These are phyloP conservation scores for Antechinus flavipes DNA, from an alignment of 2,113 vertebrate species.

Conservation along the genomic window DNA sequence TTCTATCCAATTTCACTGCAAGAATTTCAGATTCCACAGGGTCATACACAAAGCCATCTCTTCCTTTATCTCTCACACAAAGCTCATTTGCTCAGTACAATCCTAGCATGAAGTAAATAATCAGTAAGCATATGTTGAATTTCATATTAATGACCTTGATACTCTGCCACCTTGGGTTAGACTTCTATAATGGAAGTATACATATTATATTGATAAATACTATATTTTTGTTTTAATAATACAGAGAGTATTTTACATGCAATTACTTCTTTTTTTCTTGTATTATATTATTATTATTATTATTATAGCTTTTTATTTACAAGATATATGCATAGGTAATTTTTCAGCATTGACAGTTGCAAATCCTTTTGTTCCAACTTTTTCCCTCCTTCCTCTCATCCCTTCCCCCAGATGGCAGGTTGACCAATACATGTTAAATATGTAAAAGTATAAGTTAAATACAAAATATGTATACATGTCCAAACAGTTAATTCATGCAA, in stretches of 20 bases:
- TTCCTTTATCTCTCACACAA: background rate
- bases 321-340: no score
- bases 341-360: no score
- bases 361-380: no score
- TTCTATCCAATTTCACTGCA: background rate
- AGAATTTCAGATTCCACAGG: background rate
- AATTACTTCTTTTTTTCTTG: background rate
- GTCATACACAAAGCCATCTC: background rate
- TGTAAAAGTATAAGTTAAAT: no score
- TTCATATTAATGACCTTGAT: background rate
- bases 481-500: background rate
- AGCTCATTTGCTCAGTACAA: background rate
- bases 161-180: background rate
- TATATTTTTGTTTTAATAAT: background rate
- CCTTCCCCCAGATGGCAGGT: no score
- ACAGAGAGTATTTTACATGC: background rate
- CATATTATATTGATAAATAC: background rate
- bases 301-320: no score
- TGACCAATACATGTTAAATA: no score
- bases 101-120: background rate
- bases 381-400: no score
- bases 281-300: no score
- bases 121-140: background rate
- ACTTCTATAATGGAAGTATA: background rate
- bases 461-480: no score